Conservation (phyloP, 2,888 invertebrate species). For the Morpho helenor region DNA sequence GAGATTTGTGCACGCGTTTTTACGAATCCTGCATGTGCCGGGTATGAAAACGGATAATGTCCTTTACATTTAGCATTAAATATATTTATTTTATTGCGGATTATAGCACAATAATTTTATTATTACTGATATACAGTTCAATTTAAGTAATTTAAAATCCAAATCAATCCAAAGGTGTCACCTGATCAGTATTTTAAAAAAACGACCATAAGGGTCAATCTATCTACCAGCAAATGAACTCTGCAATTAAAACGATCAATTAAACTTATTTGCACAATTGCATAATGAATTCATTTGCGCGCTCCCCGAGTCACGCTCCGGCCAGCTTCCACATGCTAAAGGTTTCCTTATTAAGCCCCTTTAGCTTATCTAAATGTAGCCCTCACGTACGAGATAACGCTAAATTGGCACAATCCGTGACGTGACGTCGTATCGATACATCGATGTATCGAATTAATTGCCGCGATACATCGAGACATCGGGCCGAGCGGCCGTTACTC, state of each 20-base stretch:
- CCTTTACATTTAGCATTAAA: too few species aligned
- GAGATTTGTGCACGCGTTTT: too few species aligned
- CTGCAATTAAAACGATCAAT: conserved; percentile 2
- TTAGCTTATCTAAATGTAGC: conserved; percentile 45
- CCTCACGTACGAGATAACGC: conserved; percentile 44
- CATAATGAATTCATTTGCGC: conserved; percentile 24
- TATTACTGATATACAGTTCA: too few species aligned
- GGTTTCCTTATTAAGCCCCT: conserved; percentile 16
- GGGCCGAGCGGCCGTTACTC: not conserved
- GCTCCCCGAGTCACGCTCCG: conserved; percentile 20
- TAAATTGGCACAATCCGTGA: conserved; percentile 41
- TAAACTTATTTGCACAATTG: conserved; percentile 6
- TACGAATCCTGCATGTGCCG: too few species aligned
- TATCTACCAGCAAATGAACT: too few species aligned
- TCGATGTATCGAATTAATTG: conserved; percentile 43
- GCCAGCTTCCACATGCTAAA: not conserved
- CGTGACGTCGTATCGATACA: conserved; percentile 28
- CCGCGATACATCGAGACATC: conserved; percentile 29
- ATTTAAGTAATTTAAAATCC: not conserved
- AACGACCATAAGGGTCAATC: too few species aligned
- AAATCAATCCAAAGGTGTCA: not conserved
- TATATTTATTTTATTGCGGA: too few species aligned
- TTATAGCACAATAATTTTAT: too few species aligned
- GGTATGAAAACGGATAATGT: too few species aligned
- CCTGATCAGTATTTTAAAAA: not conserved